These are phyloP conservation scores for Macrophya alboannulata DNA, from an alignment of 2,888 invertebrate species.

Conservation along the genomic window DNA sequence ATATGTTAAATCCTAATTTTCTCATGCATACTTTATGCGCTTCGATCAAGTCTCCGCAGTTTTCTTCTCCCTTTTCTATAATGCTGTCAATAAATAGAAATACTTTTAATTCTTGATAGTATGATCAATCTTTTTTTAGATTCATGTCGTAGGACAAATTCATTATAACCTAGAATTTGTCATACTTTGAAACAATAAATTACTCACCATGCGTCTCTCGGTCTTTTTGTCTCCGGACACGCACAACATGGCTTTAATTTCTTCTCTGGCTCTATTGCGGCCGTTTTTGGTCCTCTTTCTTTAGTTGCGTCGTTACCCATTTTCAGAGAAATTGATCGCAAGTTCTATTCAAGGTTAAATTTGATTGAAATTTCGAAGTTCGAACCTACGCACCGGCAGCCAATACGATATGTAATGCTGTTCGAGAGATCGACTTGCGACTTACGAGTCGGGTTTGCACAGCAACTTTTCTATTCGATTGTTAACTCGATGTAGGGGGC, in stretches of 20 bases:
- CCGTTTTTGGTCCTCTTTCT: constrained; percentile 79
- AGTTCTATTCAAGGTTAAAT: constrained; percentile 26
- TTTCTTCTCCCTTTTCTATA: constrained; percentile 94
- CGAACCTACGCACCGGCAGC: constrained; percentile 1
- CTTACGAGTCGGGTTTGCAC: not conserved
- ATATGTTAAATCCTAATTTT: constrained; percentile 97
- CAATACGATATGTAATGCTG: not conserved
- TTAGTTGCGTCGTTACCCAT: constrained; percentile 84
- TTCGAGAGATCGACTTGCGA: not conserved
- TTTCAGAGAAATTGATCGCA: constrained; percentile 57
- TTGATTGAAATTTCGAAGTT: not conserved
- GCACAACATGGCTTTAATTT: constrained; percentile 98
- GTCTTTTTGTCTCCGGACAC: constrained; percentile 97
- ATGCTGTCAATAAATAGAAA: constrained; percentile 86
- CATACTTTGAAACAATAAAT: constrained; percentile 50
- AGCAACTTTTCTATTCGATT: not conserved
- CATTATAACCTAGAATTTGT: constrained; percentile 58
- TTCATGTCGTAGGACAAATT: not conserved
- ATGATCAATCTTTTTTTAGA: not conserved
- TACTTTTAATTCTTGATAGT: not conserved
- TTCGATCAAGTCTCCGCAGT: constrained; percentile 94
- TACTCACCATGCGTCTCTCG: constrained; percentile 93
- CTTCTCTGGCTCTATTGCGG: constrained; percentile 83
- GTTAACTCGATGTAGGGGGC: not conserved
- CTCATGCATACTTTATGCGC: constrained; percentile 99